Evolutionary conservation across 1,140 invertebrate species (phyloP), one percentile per base, ranked within the genome.

Genomic region (Ephestia elutella): DNA sequence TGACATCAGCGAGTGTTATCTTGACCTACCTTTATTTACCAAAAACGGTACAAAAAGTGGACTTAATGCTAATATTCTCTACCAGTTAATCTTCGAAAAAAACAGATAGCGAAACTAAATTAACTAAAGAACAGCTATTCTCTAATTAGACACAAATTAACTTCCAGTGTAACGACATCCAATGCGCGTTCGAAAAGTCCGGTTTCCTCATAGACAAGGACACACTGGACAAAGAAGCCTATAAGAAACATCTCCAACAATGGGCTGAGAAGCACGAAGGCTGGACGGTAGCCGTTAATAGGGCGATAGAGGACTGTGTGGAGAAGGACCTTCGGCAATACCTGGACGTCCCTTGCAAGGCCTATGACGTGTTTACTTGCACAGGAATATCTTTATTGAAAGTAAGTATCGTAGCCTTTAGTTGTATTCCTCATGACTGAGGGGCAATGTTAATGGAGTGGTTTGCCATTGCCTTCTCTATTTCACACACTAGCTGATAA

Each of bases 351-450:
- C 76, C 82, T 13, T 88, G 86, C 62, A 80, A 71, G 20, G 83
- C 86, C 0, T 87, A 87, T 44, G 85, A 87, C 28, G 85, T 86
- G 0, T 87, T 87, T 21, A 78, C 80, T 15, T 87, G 85, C 30
- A 87, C 85, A 5, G 82, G 83, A 9, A 87, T 87, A 30, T 82
- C 85, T 56, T 81, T 87, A 76, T 55, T 87, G 18, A 87, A 87
- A 78, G 85, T 86, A 66, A 38, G 49, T 35, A 49, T 10, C n/a
- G n/a, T n/a, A n/a, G n/a, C n/a, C n/a, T n/a, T n/a, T n/a, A n/a
- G n/a, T n/a, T n/a, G n/a, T n/a, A n/a, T n/a, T n/a, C n/a, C n/a
- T n/a, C n/a, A n/a, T n/a, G n/a, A n/a, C n/a, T n/a, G n/a, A n/a
- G n/a, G n/a, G n/a, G 15, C 5, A 44, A 15, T 15, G 10, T 44